A percentile compares a stretch with the other conserved stretches of the same genome.
phyloP scores from a whole-genome alignment of 1,140 invertebrate genomes.

The Brachionus plicatilis region DNA sequence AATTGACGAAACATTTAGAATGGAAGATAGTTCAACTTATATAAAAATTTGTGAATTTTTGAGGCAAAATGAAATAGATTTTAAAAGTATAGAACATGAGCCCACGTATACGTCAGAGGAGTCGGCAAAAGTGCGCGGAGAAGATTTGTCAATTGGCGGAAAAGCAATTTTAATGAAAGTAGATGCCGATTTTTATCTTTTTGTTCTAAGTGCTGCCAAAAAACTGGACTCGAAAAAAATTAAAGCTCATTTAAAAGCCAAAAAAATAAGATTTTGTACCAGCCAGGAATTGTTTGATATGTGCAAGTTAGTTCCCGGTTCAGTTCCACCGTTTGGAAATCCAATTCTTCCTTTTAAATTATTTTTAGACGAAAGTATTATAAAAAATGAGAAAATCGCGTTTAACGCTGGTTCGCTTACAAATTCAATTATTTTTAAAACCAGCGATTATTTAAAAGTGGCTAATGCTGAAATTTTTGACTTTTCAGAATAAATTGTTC shows the following conservation, averaged over 20 bases:
- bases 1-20: neutral
- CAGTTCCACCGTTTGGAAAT: slow-evolving; percentile 20
- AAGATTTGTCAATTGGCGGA: slow-evolving; percentile 24
- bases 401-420: slow-evolving; percentile 36
- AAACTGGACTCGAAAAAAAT: slow-evolving; percentile 30
- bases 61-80: neutral
- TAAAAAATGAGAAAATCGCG: slow-evolving; percentile 20
- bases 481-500: neutral
- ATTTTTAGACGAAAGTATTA: neutral
- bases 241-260: neutral
- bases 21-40: neutral
- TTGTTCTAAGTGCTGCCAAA: slow-evolving; percentile 9
- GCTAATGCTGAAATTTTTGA: neutral
- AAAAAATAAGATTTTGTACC: slow-evolving; percentile 29
- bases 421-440: slow-evolving; percentile 16
- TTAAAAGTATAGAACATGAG: neutral
- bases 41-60: neutral
- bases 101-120: slow-evolving; percentile 21
- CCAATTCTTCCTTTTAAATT: slow-evolving; percentile 31
- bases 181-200: slow-evolving; percentile 18
- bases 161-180: slow-evolving; percentile 39
- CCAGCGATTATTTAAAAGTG: neutral
- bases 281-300: neutral
- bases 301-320: slow-evolving; percentile 7
- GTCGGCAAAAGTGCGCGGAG: slow-evolving; percentile 3